phyloP scores from a whole-genome alignment of 2,113 vertebrate genomes.

The Pseudonaja textilis region DNA sequence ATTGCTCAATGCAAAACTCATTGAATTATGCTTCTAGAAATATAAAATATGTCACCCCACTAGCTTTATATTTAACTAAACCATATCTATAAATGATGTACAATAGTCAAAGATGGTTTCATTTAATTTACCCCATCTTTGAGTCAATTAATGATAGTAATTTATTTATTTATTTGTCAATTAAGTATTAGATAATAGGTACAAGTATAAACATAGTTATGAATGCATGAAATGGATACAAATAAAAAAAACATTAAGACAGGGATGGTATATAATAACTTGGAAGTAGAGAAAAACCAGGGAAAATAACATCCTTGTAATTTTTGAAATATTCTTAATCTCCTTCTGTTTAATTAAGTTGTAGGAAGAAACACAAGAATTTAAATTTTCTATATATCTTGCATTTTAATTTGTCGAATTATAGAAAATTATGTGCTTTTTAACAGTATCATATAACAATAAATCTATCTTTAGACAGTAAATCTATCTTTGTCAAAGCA shows the following conservation, averaged over 20 bases:
- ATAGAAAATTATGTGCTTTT: neutral
- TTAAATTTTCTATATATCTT: neutral
- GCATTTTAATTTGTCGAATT: constrained; percentile 17
- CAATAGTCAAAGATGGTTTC: neutral
- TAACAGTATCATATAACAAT: constrained; percentile 32
- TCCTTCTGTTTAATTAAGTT: neutral
- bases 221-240: too few relatives aligned
- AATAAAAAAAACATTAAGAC: too few relatives aligned
- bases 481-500: constrained; percentile 26
- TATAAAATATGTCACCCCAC: neutral
- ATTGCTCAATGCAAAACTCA: neutral
- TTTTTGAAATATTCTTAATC: constrained; percentile 35
- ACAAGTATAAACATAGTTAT: too few relatives aligned
- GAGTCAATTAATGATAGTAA: neutral
- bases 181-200: too few relatives aligned
- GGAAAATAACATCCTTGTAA: neutral
- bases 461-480: constrained; percentile 16
- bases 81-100: neutral
- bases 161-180: too few relatives aligned
- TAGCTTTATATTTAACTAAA: neutral
- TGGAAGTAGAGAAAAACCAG: constrained; percentile 8
- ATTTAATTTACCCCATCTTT: neutral
- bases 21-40: neutral
- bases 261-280: neutral
- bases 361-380: neutral